Percentiles rank a stretch among this genome's conserved stretches.
phyloP scores from a whole-genome alignment of 2,113 vertebrate genomes.

The Mastomys natalensis region DNA sequence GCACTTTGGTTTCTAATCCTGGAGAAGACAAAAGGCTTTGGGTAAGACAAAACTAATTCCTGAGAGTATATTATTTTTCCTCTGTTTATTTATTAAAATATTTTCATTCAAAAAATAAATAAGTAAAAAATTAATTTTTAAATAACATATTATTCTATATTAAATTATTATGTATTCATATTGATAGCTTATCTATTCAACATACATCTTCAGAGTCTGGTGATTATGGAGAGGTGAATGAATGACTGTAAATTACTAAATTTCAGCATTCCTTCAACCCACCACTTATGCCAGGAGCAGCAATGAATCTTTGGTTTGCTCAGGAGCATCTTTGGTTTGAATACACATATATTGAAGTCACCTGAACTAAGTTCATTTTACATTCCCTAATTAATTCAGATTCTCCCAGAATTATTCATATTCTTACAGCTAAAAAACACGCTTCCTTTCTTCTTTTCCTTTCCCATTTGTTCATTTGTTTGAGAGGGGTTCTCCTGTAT shows the following conservation, averaged over 20 bases:
- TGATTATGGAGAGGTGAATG: neutral
- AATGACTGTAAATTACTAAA: neutral
- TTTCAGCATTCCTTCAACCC: neutral
- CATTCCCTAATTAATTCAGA: neutral
- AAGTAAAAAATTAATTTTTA: neutral
- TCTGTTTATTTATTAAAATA: too few species aligned
- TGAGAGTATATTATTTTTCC: too few species aligned
- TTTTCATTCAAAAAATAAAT: too few species aligned
- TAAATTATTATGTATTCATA: neutral
- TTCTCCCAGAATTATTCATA: neutral
- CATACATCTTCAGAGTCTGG: neutral
- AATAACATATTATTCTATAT: neutral
- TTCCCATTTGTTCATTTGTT: neutral
- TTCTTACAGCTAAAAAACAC: neutral
- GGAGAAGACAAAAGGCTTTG: too few species aligned
- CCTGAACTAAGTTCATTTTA: neutral
- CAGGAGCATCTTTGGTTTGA: neutral
- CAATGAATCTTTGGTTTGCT: neutral
- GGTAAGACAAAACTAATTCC: too few species aligned
- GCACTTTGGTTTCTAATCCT: too few species aligned
- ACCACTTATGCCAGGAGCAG: neutral
- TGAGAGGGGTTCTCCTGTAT: neutral
- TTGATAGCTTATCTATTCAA: neutral
- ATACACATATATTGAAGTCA: neutral
- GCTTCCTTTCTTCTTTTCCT: neutral